phyloP scores from a whole-genome alignment of 2,113 vertebrate genomes.

The Podarcis cretensis region DNA sequence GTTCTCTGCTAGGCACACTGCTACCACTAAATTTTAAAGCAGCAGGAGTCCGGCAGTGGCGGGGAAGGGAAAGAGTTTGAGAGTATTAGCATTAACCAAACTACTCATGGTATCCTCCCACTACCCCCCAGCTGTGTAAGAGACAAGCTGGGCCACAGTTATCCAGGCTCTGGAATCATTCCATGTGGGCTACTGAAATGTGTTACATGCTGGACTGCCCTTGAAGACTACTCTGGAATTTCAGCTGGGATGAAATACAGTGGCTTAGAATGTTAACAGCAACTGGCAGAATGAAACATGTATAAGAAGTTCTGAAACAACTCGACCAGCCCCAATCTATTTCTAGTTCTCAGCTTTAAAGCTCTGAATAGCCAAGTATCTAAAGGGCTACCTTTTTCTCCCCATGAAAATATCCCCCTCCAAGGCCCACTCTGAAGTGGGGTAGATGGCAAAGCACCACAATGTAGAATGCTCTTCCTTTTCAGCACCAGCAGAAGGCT shows the following conservation, averaged over 20 bases:
- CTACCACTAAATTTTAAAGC: not conserved
- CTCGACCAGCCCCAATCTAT: not conserved
- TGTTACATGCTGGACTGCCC: not conserved
- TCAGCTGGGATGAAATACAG: not conserved
- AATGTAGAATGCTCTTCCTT: not conserved
- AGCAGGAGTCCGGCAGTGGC: not conserved
- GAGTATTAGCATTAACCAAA: not conserved
- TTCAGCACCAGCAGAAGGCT: not conserved
- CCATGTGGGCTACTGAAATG: not conserved
- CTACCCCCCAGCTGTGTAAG: not conserved
- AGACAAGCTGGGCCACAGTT: not conserved
- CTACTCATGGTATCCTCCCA: not conserved
- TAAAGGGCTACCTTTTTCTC: not conserved
- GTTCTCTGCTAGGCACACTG: not conserved
- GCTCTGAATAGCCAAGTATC: not conserved
- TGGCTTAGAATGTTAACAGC: not conserved
- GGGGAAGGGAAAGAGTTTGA: not conserved
- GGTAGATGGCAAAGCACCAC: not conserved
- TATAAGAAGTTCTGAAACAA: not conserved
- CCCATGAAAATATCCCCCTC: not conserved
- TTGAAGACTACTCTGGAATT: not conserved
- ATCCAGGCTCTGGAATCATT: not conserved
- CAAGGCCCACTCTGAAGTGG: not conserved
- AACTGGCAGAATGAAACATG: not conserved
- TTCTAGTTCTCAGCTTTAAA: not conserved